Conservation (phyloP, 2,888 invertebrate genomes). For the Bombylius discolor region DNA sequence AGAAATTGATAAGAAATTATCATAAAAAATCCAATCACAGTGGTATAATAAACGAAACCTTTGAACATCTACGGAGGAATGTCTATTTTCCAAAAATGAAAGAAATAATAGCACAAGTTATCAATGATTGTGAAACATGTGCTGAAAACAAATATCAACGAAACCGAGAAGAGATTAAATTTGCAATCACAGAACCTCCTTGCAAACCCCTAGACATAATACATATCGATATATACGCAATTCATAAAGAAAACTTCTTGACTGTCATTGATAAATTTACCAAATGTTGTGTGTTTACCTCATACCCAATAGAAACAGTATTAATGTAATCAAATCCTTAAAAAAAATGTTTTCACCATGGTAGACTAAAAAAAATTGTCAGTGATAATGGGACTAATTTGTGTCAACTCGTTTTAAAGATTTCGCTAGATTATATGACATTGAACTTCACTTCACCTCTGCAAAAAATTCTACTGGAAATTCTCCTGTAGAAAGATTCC, state of each 20-base stretch:
- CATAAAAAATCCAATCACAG: neutral
- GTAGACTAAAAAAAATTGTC: constrained; percentile 4
- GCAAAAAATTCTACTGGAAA: constrained; percentile 11
- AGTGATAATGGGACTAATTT: constrained; percentile 9
- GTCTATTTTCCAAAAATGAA: constrained; percentile 10
- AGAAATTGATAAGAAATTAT: constrained; percentile 4
- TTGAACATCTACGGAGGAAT: neutral
- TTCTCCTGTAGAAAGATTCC: constrained; percentile 10
- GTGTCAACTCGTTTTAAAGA: constrained; percentile 4
- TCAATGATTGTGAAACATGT: constrained; percentile 9
- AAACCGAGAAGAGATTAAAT: constrained; percentile 6
- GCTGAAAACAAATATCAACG: constrained; percentile 12
- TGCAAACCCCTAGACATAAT: constrained; percentile 9
- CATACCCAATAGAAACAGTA: constrained; percentile 8
- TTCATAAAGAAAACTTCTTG: neutral
- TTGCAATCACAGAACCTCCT: constrained; percentile 10
- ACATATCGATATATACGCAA: constrained; percentile 13
- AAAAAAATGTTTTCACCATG: constrained; percentile 9
- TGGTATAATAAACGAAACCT: no score
- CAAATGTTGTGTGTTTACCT: constrained; percentile 7
- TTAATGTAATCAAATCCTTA: constrained; percentile 7
- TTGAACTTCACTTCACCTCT: constrained; percentile 5
- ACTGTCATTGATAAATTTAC: no score
- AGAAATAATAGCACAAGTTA: constrained; percentile 2
- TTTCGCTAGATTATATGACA: constrained; percentile 5